Conservation (phyloP, 2,888 invertebrate species). For the Drosophila imparisetae region DNA sequence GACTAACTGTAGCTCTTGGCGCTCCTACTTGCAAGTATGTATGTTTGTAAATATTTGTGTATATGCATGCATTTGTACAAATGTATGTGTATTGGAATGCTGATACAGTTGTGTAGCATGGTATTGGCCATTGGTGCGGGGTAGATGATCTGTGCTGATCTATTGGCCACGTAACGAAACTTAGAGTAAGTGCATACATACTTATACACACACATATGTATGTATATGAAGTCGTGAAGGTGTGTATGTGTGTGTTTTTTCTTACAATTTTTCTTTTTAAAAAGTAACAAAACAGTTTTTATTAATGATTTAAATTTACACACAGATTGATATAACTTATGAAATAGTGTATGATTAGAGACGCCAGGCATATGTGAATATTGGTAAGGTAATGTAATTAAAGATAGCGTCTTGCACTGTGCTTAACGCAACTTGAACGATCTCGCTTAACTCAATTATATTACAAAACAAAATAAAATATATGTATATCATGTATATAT, state of each 20-base stretch:
- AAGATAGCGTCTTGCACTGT: conserved; percentile 20
- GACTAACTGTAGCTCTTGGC: not conserved
- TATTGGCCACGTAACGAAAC: too few species aligned
- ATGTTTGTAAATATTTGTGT: not conserved
- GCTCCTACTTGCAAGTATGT: not conserved
- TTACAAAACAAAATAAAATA: conserved; percentile 29
- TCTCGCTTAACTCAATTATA: conserved; percentile 45
- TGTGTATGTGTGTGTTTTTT: not conserved
- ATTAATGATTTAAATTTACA: conserved; percentile 41
- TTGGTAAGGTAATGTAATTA: conserved; percentile 19
- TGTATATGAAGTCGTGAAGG: too few species aligned
- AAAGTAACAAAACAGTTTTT: conserved; percentile 67
- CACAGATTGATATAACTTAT: conserved; percentile 32
- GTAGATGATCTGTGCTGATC: not conserved
- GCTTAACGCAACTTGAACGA: conserved; percentile 32
- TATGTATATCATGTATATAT: not conserved
- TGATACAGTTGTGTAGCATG: not conserved
- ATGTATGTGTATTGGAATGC: not conserved
- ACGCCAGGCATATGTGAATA: conserved; percentile 1
- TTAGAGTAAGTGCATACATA: not conserved
- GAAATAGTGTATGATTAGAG: conserved; percentile 15
- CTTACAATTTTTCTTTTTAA: conserved; percentile 1
- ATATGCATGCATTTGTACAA: too few species aligned
- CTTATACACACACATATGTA: not conserved
- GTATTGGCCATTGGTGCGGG: not conserved